Base-by-base conservation (phyloP, 2,888 invertebrate genomes). In the Thumatha senex region DNA sequence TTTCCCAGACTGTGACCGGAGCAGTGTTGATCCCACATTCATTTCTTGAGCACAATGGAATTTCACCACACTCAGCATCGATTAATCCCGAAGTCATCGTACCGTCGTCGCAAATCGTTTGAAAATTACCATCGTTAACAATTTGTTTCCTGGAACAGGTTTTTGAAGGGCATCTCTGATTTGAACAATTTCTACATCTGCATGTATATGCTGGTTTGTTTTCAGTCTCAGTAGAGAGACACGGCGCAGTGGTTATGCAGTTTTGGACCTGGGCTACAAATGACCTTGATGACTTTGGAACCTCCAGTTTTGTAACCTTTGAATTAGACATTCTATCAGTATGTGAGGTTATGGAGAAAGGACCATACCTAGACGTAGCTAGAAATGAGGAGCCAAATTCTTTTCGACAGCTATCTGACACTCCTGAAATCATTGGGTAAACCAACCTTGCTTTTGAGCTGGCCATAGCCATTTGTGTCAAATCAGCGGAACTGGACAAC, bases 41-140 rank as follows among this genome's bases (percentile, higher is more conserved):
- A 35, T n/a, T 14, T 1, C 64, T 72, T 0, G 70, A 63, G 2
- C 63, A 46, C 2, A 51, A 51, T 0, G 61, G 50, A 1, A 58
- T 42, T 3, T 55, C 53, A 3, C 77, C 76, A 39, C 82, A 82
- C 12, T 67, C 63, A 0, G 72, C 74, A 46, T 85, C 80, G 8
- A 61, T 70, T n/a, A 79, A n/a, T 15, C 55, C 72, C 0, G 65
- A 63, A 8, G 89, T 89, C 84, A 84, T 87, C 0, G 88, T 87
- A 30, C 48, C 59, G 12, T 60, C 74, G 48, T 88, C 82, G 15
- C 58, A 55, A 54, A 82, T 87, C 0, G 61, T 78, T 72, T 76
- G 76, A 29, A 86, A 82, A 46, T 83, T 84, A 29, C 77, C 70
- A 58, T 65, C 78, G 18, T 75, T 72, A 9, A 29, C 0, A 51